phyloP scores from a whole-genome alignment of 2,797 vertebrate species.

The Clarias platycephalus region DNA sequence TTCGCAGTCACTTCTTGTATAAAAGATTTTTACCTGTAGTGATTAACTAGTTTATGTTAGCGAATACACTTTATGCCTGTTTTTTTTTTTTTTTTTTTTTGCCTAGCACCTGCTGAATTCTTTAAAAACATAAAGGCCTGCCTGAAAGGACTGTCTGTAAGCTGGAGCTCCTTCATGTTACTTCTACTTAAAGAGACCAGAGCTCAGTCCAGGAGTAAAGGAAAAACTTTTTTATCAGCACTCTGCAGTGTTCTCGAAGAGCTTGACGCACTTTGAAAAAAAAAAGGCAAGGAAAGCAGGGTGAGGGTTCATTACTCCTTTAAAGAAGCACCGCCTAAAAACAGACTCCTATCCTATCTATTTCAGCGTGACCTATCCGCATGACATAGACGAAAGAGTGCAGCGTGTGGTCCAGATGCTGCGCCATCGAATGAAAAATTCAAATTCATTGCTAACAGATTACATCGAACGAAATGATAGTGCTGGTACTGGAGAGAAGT shows the following conservation, averaged over 20 bases:
- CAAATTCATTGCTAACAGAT: constrained; percentile 6
- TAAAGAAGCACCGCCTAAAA: constrained; percentile 20
- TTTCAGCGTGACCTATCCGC: constrained; percentile 27
- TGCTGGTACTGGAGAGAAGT: constrained; percentile 4
- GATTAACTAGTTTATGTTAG: not conserved
- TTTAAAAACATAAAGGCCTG: not conserved
- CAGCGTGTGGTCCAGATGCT: constrained; percentile 32
- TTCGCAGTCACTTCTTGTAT: not conserved
- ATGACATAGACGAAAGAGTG: constrained; percentile 23
- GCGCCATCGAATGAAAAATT: constrained; percentile 28
- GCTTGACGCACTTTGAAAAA: not conserved
- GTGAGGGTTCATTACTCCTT: constrained; percentile 27
- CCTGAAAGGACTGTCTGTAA: not conserved
- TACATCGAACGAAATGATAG: not conserved
- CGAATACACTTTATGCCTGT: not conserved
- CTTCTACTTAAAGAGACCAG: not conserved
- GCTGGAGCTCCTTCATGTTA: not conserved
- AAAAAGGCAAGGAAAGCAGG: constrained; percentile 7
- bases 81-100: not conserved
- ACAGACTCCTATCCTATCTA: constrained; percentile 9
- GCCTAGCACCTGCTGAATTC: not conserved
- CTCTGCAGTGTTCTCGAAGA: not conserved
- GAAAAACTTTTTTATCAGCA: constrained; percentile 1
- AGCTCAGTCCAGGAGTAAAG: constrained; percentile 2
- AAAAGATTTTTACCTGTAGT: not conserved